A percentile compares a stretch with the other conserved stretches of the same genome.
These are phyloP conservation scores for Psococerastis gibbosa DNA, from an alignment of 2,888 invertebrate genomes.

Conservation along the genomic window DNA sequence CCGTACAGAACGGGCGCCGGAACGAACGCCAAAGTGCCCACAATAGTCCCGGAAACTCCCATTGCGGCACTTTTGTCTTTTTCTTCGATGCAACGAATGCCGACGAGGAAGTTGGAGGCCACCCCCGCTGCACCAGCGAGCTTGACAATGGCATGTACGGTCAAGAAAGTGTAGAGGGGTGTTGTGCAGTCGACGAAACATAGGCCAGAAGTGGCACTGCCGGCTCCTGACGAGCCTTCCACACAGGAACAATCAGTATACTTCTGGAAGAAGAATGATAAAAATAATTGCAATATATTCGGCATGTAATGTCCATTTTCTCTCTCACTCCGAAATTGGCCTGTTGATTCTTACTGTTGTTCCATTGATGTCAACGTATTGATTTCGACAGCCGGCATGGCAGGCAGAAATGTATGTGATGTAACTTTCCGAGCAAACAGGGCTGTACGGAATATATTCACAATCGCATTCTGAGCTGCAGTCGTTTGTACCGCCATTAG, in stretches of 20 bases:
- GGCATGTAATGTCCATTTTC: too few relatives aligned
- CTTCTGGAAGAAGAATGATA: not conserved
- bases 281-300: too few relatives aligned
- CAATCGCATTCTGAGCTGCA: conserved; percentile 6
- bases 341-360: not conserved
- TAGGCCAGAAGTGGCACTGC: conserved; percentile 30
- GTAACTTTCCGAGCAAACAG: conserved; percentile 1
- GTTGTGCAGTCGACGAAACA: conserved; percentile 36
- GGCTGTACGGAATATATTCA: not conserved
- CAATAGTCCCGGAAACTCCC: conserved; percentile 46
- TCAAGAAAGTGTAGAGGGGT: conserved; percentile 33
- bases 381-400: not conserved
- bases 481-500: not conserved
- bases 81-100: conserved; percentile 47
- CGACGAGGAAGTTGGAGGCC: conserved; percentile 40
- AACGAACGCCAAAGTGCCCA: conserved; percentile 51
- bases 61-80: conserved; percentile 53
- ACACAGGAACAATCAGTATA: conserved; percentile 9
- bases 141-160: conserved; percentile 35
- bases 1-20: conserved; percentile 62
- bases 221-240: conserved; percentile 17
- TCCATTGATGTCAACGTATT: not conserved
- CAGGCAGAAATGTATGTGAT: not conserved
- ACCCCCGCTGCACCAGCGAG: conserved; percentile 39
- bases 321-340: too few relatives aligned